A percentile compares a stretch with the other conserved stretches of the same genome.
Evolutionary conservation across 64 coral and sea anemone species (phyloP).

Genomic region (Porites lutea): DNA sequence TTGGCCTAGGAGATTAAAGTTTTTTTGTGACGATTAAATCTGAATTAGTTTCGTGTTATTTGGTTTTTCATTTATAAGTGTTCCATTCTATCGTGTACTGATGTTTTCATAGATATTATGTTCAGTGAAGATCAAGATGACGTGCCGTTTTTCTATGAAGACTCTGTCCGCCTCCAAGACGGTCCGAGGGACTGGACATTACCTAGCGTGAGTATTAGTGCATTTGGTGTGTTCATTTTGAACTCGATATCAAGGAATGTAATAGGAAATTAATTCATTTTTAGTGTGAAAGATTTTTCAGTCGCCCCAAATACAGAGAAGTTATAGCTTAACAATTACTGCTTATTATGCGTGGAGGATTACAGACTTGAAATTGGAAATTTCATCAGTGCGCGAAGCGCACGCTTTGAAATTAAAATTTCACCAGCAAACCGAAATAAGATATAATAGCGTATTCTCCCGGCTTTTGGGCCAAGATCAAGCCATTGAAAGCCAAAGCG

Average conservation of each 20-base stretch:
- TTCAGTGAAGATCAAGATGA: slow-evolving; percentile 80
- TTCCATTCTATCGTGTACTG: neutral
- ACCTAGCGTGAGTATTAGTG: slow-evolving; percentile 64
- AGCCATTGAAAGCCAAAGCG: neutral
- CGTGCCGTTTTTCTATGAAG: slow-evolving; percentile 53
- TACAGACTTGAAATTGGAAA: slow-evolving; percentile 9
- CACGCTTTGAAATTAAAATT: slow-evolving; percentile 71
- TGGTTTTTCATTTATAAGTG: neutral
- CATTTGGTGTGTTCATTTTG: neutral
- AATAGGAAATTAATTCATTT: too few relatives aligned
- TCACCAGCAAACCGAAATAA: slow-evolving; percentile 70
- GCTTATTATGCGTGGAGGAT: too few relatives aligned
- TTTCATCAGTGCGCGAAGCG: slow-evolving; percentile 56
- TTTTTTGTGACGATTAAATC: too few relatives aligned
- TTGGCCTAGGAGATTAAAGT: too few relatives aligned
- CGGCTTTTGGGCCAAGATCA: neutral
- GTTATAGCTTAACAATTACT: too few relatives aligned
- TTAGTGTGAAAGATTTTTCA: too few relatives aligned
- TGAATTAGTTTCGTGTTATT: neutral
- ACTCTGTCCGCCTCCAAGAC: slow-evolving; percentile 17
- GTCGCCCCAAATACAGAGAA: too few relatives aligned
- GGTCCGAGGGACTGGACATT: slow-evolving; percentile 71
- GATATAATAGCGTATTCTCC: slow-evolving; percentile 35
- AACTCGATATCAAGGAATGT: too few relatives aligned
- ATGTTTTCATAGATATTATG: slow-evolving; percentile 45